Base-by-base conservation (phyloP, 1,140 invertebrate species). In the Liolophura sinensis region DNA sequence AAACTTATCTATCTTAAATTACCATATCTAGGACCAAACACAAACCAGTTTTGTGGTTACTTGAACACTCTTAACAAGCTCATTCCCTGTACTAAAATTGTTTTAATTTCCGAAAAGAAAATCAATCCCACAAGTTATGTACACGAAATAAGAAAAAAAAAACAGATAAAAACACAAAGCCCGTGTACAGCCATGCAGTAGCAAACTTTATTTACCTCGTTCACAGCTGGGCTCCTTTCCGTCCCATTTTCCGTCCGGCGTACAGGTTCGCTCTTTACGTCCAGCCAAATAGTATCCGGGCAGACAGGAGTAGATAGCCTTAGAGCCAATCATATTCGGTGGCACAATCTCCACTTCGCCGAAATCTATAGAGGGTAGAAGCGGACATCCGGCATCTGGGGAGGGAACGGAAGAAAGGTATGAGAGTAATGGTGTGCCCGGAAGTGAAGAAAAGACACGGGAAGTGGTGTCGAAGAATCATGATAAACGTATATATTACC, bases 221-320 rank as follows among this genome's bases (percentile, higher is more conserved):
- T 74, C 73, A 67, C 77, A 78, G n/a, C 65, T 76, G 50, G 77
- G 77, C 56, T 69, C 69, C 12, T 50, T 57, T 14, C 75, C 75
- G 47, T 73, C 69, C 77, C 77, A 77, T 27, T 66, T 65, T 1
- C 75, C 75, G 63, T 76, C 70, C 25, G 67, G 60, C 40, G 63
- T 60, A 64, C 77, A 78, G 1, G 61, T 66, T 9, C 74, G 62
- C n/a, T 64, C 58, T 22, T 57, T 49, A 31, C 62, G 60, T 50
- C 75, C 75, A 5, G 71, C 68, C 4, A 78, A 65, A 62, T 69
- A 69, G 65, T 60, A 78, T 12, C 75, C 73, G 6, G 51, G 57
- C 15, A 69, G 25, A 49, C 77, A 78, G 16, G 51, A 56, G 62
- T 76, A 78, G 31, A 50, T 52, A 12, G 71, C 62, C 51, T 57